A percentile compares a stretch with the other conserved stretches of the same genome.
These are phyloP conservation scores for Tetramorium parvispinum DNA, from an alignment of 1,140 invertebrate species.

Conservation along the genomic window DNA sequence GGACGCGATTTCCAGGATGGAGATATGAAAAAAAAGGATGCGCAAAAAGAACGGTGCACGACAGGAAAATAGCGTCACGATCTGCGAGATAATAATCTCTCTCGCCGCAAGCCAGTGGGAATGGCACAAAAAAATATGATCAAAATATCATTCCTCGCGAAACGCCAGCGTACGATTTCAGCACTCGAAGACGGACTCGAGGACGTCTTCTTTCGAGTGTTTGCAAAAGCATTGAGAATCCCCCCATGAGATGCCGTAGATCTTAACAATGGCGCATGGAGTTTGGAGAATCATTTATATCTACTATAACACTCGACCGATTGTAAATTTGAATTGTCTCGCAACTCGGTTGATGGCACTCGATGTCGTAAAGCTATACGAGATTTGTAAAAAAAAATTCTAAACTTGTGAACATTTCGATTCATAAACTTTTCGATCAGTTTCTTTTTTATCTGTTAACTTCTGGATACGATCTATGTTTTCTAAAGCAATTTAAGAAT, in stretches of 20 bases:
- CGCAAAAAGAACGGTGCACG: not conserved
- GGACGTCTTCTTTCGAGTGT: slow-evolving; percentile 19
- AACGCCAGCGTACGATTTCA: not conserved
- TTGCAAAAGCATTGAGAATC: slow-evolving; percentile 34
- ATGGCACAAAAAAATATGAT: slow-evolving; percentile 3
- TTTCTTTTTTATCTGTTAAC: not conserved
- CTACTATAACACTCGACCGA: slow-evolving; percentile 22
- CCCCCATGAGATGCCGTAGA: not conserved
- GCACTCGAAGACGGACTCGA: slow-evolving; percentile 31
- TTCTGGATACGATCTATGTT: not conserved
- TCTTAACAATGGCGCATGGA: slow-evolving; percentile 33
- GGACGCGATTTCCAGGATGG: not conserved
- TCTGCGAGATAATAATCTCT: slow-evolving; percentile 36
- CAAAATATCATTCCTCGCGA: slow-evolving; percentile 43
- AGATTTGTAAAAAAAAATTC: not conserved
- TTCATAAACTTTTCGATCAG: slow-evolving; percentile 11
- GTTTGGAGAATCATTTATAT: slow-evolving; percentile 51
- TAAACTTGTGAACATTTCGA: slow-evolving; percentile 5
- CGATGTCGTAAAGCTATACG: not conserved
- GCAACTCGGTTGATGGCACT: slow-evolving; percentile 8
- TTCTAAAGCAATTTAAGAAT: not conserved
- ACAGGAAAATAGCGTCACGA: not conserved
- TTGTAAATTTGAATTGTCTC: slow-evolving; percentile 45
- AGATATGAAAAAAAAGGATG: slow-evolving; percentile 31
- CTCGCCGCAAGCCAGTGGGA: not conserved